phyloP scores from a whole-genome alignment of 2,113 vertebrate species.

The Cricetomys ansorgei region DNA sequence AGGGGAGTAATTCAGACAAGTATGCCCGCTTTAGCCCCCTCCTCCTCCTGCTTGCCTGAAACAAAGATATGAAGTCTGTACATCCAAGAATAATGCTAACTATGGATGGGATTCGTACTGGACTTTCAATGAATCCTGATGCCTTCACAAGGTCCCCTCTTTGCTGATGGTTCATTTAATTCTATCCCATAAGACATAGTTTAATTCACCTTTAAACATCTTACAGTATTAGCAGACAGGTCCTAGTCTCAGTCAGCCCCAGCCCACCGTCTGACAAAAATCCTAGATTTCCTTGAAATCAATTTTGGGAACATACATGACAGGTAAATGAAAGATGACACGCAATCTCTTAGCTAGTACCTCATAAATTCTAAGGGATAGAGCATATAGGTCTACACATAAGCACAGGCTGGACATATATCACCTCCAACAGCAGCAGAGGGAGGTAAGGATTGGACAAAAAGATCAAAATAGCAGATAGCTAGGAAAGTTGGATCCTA shows the following conservation, averaged over 20 bases:
- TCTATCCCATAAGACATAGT: not conserved
- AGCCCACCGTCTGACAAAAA: not conserved
- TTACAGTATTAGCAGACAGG: not conserved
- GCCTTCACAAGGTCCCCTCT: not conserved
- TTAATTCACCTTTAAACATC: not conserved
- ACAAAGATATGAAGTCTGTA: not conserved
- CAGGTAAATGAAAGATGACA: not conserved
- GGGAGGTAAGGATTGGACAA: not conserved
- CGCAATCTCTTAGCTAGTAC: not conserved
- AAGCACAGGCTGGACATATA: not conserved
- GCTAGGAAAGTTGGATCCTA: not conserved
- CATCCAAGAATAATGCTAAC: not conserved
- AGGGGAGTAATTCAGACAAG: not conserved
- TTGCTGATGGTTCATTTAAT: not conserved
- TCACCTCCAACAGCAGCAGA: not conserved
- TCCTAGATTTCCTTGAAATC: conserved; percentile 18
- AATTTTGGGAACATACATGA: conserved; percentile 13
- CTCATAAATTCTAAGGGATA: not conserved
- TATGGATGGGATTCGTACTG: not conserved
- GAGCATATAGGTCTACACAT: not conserved
- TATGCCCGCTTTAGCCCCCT: not conserved
- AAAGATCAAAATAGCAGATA: not conserved
- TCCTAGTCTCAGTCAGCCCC: not conserved
- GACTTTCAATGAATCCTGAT: not conserved
- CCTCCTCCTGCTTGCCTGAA: not conserved